phyloP scores from a whole-genome alignment of 2,888 invertebrate genomes.

The Eristalis pertinax region DNA sequence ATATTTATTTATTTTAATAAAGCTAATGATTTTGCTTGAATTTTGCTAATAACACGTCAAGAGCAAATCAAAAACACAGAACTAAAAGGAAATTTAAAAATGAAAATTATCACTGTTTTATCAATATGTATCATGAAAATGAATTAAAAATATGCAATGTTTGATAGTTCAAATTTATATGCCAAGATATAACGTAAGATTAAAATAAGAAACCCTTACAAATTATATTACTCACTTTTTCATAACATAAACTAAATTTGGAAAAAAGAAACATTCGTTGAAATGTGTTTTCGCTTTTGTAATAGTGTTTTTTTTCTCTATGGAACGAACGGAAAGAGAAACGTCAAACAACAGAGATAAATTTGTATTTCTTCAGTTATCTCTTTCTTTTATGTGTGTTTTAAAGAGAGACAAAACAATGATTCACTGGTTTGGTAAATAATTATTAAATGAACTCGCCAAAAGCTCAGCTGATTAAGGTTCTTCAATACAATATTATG shows the following conservation, averaged over 20 bases:
- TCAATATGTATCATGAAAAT: no score
- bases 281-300: conserved; percentile 24
- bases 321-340: conserved; percentile 25
- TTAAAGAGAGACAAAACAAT: conserved; percentile 12
- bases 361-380: background rate
- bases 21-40: no score
- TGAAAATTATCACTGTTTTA: no score
- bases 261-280: conserved; percentile 18
- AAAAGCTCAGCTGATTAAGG: conserved; percentile 58
- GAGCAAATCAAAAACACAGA: no score
- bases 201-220: background rate
- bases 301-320: background rate
- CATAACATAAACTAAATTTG: background rate
- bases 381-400: background rate
- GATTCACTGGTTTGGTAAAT: conserved; percentile 48
- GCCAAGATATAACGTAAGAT: background rate
- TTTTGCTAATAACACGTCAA: no score
- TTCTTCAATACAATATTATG: conserved; percentile 7
- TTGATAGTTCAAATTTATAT: no score
- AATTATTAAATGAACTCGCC: conserved; percentile 39
- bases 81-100: no score
- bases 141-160: no score
- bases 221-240: background rate
- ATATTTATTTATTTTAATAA: no score
- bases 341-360: conserved; percentile 47